Evolutionary conservation across 2,797 vertebrate genomes (phyloP).

Genomic region (Eulemur mongoz): DNA sequence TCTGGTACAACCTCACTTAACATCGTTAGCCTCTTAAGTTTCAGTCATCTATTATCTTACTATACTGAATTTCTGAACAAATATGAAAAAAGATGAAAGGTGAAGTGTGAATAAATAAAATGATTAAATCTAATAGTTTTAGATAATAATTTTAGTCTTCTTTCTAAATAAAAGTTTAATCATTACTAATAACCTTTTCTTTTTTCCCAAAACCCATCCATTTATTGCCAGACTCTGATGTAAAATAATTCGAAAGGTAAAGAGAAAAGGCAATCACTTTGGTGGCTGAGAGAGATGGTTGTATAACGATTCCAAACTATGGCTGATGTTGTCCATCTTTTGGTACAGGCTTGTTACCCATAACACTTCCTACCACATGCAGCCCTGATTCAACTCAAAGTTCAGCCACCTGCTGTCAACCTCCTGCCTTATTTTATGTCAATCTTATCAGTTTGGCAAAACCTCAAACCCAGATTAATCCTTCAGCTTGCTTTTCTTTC

Average conservation of each 20-base stretch:
- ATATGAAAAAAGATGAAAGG: background rate
- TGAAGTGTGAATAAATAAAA: background rate
- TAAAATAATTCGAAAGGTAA: constrained; percentile 4
- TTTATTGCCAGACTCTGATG: background rate
- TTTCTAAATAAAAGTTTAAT: constrained; percentile 24
- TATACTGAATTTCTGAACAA: background rate
- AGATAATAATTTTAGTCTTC: background rate
- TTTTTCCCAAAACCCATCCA: background rate
- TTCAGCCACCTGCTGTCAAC: background rate
- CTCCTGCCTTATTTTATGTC: background rate
- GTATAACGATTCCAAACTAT: background rate
- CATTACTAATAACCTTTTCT: background rate
- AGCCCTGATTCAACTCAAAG: background rate
- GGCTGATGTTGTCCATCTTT: background rate
- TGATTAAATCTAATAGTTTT: background rate
- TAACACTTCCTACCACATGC: background rate
- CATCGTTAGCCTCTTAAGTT: background rate
- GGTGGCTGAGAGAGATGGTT: background rate
- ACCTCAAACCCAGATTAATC: background rate
- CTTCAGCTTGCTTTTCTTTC: background rate
- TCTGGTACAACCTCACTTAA: background rate
- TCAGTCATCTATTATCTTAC: background rate
- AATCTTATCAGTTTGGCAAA: background rate
- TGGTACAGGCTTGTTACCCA: background rate
- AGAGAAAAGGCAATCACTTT: background rate